These are phyloP conservation scores for Bujurquina vittata DNA, from an alignment of 2,113 vertebrate genomes.

Conservation along the genomic window DNA sequence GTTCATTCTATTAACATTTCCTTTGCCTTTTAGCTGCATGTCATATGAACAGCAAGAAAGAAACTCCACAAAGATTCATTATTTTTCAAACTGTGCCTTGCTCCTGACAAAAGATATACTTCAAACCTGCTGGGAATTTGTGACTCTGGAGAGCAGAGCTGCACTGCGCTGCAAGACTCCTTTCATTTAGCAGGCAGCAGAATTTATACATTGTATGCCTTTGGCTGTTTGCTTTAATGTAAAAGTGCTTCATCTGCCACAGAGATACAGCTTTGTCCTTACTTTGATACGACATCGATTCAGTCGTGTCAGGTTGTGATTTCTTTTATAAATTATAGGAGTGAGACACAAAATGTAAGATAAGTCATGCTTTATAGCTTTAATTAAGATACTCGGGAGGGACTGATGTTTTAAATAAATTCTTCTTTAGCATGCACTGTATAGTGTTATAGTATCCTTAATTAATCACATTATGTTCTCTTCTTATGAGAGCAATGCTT, in stretches of 20 bases:
- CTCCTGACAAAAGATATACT: slow-evolving; percentile 56
- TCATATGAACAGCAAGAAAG: slow-evolving; percentile 27
- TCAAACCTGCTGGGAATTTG: slow-evolving; percentile 62
- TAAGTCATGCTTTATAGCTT: neutral
- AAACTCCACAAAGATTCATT: slow-evolving; percentile 38
- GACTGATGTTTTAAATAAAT: neutral
- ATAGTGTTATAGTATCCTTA: neutral
- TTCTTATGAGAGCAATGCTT: neutral
- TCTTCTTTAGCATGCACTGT: neutral
- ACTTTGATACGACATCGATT: slow-evolving; percentile 28
- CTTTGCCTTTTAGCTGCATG: slow-evolving; percentile 22
- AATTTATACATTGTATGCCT: slow-evolving; percentile 41
- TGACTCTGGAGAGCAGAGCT: slow-evolving; percentile 56
- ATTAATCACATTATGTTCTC: neutral
- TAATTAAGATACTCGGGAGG: neutral
- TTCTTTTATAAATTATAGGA: neutral
- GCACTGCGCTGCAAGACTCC: slow-evolving; percentile 26
- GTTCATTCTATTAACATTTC: slow-evolving; percentile 10
- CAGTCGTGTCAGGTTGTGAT: neutral
- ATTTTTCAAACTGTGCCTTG: slow-evolving; percentile 55
- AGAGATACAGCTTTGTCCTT: slow-evolving; percentile 57
- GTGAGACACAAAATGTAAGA: neutral
- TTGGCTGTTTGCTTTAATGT: slow-evolving; percentile 68
- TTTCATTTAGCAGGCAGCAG: slow-evolving; percentile 45
- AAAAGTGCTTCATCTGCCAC: slow-evolving; percentile 14